Evolutionary conservation across 2,797 vertebrate genomes (phyloP), one percentile per base, ranked within the genome.

Genomic region (Linurgus olivaceus): DNA sequence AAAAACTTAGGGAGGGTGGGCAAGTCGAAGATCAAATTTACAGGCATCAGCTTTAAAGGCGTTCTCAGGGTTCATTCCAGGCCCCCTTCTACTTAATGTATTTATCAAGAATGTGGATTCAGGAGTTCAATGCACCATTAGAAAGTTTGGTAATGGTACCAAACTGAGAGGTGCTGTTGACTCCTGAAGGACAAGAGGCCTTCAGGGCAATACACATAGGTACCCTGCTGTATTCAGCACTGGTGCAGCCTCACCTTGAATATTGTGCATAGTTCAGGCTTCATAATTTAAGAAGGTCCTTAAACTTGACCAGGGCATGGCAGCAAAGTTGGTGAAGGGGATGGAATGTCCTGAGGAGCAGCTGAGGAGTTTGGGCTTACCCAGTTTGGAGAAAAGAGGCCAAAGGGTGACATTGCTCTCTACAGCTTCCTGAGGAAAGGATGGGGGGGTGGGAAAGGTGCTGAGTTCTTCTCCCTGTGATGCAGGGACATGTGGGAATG

Each of bases 401-500:
- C 23, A 20, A 82, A 31, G 18, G 6, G 28, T 1, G 1, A 37
- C 31, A 25, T 17, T 33, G 44, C 17, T 47, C 33, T 42, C 37
- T 80, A 1, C 10, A 29, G 33, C 11, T 57, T 66, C 33, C 52
- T 24, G 17, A 76, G 28, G 24, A 80, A 1, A 4, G 7, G 2
- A 54, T 3, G 2, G 47, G 17, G 31, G 5, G 13, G 7, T 45
- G 10, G 6, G 40, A 17, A 8, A 18, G 40, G 17, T 48, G 37
- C 33, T 40, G 47, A 44, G 5, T 8, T 4, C 33, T 55, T 47
- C 25, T 84, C 12, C 13, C 6, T 57, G 19, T 12, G 3, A 67
- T 62, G 7, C 54, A 48, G 35, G 13, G 13, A 65, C 2, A 2
- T 0, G 0, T 19, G 16, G 23, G 13, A 81, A 67, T 5, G 13